phyloP scores from a whole-genome alignment of 2,113 vertebrate species.

The Telmatochromis bifrenatus region DNA sequence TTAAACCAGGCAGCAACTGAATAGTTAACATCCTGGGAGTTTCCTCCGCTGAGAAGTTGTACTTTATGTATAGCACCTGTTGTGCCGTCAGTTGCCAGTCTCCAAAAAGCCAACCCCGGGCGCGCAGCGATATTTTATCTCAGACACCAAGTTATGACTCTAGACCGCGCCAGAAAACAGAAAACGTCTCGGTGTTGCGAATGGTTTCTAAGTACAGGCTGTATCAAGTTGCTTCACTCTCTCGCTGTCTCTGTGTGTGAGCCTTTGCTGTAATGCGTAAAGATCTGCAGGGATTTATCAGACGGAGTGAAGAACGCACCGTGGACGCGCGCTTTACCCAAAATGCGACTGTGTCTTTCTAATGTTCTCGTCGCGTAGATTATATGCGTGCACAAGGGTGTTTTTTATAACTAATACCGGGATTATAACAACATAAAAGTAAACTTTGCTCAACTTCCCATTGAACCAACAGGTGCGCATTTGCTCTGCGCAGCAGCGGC shows the following conservation, averaged over 20 bases:
- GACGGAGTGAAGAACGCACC: slow-evolving; percentile 17
- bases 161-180: slow-evolving; percentile 39
- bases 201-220: slow-evolving; percentile 10
- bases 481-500: slow-evolving; percentile 22
- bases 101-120: slow-evolving; percentile 32
- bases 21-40: slow-evolving; percentile 69
- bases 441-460: slow-evolving; percentile 24
- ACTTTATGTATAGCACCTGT: slow-evolving; percentile 81
- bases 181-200: slow-evolving; percentile 4
- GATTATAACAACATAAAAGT: not conserved
- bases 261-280: slow-evolving; percentile 33
- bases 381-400: not conserved
- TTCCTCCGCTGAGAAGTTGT: slow-evolving; percentile 57
- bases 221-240: slow-evolving; percentile 41
- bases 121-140: slow-evolving; percentile 43
- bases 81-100: slow-evolving; percentile 69
- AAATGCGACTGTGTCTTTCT: slow-evolving; percentile 21
- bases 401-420: not conserved
- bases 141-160: slow-evolving; percentile 38
- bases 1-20: slow-evolving; percentile 20
- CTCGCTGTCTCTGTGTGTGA: not conserved
- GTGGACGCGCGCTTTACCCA: slow-evolving; percentile 14
- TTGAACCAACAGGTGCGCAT: slow-evolving; percentile 79
- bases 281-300: slow-evolving; percentile 32
- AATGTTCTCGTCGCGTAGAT: not conserved